A percentile compares a stretch with the other conserved stretches of the same genome.
Evolutionary conservation across 2,113 vertebrate species (phyloP).

Genomic region (Theristicus caerulescens): DNA sequence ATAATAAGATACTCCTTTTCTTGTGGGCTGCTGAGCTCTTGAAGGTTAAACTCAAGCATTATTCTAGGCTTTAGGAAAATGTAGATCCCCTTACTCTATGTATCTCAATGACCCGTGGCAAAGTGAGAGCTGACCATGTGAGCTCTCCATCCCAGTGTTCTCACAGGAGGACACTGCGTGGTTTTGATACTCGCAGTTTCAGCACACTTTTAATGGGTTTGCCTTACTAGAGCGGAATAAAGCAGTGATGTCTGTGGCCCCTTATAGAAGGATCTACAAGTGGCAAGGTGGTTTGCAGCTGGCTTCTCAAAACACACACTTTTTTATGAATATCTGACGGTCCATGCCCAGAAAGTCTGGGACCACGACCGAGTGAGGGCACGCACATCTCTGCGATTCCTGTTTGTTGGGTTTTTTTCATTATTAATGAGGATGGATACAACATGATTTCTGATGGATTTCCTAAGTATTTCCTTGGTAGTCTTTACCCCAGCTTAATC

Average conservation of each 20-base stretch:
- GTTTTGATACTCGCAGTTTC: neutral
- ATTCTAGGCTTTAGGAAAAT: neutral
- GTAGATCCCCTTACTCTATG: neutral
- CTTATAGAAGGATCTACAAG: neutral
- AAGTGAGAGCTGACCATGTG: neutral
- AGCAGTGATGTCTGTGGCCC: neutral
- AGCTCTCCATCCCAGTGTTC: neutral
- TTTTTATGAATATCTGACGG: neutral
- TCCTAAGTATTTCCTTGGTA: neutral
- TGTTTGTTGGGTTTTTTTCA: neutral
- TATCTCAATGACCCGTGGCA: neutral
- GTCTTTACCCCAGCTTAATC: neutral
- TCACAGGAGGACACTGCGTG: neutral
- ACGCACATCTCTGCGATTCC: neutral
- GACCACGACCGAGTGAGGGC: neutral
- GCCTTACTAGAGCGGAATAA: neutral
- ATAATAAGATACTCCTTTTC: neutral
- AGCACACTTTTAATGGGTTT: neutral
- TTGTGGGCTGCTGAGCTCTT: neutral
- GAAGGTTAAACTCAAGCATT: neutral
- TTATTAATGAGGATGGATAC: neutral
- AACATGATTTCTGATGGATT: neutral
- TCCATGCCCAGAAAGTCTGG: neutral
- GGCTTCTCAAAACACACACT: neutral
- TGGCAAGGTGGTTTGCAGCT: neutral